These are phyloP conservation scores for Karalla daura DNA, from an alignment of 2,797 vertebrate species.

Conservation along the genomic window DNA sequence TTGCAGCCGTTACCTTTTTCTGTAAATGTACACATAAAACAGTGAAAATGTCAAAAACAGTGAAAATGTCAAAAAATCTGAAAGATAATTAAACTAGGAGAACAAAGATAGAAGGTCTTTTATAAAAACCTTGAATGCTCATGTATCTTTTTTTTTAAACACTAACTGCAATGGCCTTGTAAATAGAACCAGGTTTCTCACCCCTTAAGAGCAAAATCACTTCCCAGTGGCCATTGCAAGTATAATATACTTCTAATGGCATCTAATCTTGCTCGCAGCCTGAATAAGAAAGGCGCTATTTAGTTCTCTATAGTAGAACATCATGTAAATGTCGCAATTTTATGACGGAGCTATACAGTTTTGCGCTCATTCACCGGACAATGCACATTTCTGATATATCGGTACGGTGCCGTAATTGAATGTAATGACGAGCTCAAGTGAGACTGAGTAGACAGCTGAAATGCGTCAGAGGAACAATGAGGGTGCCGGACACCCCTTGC, in stretches of 20 bases:
- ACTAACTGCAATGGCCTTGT: too few relatives aligned
- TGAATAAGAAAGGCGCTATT: too few relatives aligned
- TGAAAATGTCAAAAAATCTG: neutral
- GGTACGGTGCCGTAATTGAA: neutral
- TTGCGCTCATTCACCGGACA: neutral
- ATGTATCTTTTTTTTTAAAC: too few relatives aligned
- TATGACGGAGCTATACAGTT: neutral
- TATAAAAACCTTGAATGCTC: too few relatives aligned
- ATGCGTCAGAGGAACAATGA: conserved; percentile 12
- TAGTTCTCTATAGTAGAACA: too few relatives aligned
- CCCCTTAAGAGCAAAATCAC: too few relatives aligned
- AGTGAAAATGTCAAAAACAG: conserved; percentile 5
- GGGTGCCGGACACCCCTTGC: neutral
- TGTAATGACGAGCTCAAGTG: neutral
- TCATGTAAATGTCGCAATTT: neutral
- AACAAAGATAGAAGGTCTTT: neutral
- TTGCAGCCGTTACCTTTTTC: conserved; percentile 21
- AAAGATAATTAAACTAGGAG: neutral
- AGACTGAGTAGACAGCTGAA: neutral
- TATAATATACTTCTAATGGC: too few relatives aligned
- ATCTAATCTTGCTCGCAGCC: too few relatives aligned
- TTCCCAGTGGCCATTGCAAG: too few relatives aligned
- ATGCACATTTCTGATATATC: neutral
- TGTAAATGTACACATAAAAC: conserved; percentile 14
- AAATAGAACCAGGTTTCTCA: too few relatives aligned